phyloP scores from a whole-genome alignment of 2,113 vertebrate genomes.

The Toxotes chatareus region DNA sequence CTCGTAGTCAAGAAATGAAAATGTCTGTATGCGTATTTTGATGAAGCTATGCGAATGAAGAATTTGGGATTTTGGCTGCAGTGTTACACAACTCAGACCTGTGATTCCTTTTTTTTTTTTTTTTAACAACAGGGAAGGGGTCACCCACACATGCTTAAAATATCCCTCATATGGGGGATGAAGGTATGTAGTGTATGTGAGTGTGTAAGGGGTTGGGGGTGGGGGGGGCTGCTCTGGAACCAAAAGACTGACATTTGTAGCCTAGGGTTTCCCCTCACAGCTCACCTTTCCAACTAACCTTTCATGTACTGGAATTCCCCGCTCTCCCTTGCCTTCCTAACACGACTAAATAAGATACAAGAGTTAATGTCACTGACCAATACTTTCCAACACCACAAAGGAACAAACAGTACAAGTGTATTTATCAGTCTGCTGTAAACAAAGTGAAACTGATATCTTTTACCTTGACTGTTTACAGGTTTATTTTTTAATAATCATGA shows the following conservation, averaged over 20 bases:
- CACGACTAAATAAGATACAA: no score
- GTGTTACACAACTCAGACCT: conserved; percentile 69
- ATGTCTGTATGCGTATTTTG: conserved; percentile 27
- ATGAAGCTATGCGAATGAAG: background rate
- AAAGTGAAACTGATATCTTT: no score
- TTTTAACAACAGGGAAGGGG: conserved; percentile 28
- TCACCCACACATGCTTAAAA: conserved; percentile 65
- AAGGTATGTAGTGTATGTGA: conserved; percentile 16
- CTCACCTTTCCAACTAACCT: conserved; percentile 18
- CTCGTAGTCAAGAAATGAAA: conserved; percentile 16
- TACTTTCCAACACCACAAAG: no score
- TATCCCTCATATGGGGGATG: conserved; percentile 36
- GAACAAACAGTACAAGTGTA: no score
- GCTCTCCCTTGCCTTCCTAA: background rate
- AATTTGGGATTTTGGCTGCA: conserved; percentile 23
- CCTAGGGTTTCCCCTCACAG: conserved; percentile 61
- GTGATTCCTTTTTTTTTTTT: conserved; percentile 61
- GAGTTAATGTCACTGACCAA: no score
- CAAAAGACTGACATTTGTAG: conserved; percentile 57
- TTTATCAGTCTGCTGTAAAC: no score
- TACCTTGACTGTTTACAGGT: no score
- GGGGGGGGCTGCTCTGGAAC: conserved; percentile 1
- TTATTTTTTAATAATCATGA: background rate
- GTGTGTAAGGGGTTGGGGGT: background rate
- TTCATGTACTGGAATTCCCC: conserved; percentile 30